Conservation (phyloP, 2,888 invertebrate species). For the Apamea sordens region DNA sequence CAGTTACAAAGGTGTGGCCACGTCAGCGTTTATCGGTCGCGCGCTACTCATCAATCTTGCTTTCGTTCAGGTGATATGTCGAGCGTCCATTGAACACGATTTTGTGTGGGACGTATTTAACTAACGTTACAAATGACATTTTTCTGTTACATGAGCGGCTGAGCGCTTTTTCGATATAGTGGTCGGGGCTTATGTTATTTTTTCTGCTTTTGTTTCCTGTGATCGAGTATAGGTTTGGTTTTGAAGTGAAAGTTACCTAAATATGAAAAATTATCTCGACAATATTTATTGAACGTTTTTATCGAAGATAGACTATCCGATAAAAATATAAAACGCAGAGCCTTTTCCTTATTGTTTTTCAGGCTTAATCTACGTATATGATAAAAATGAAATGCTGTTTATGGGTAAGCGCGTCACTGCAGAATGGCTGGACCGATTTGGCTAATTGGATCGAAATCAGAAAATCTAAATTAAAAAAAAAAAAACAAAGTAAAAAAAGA, state of each 20-base stretch:
- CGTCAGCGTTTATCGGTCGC: conserved; percentile 65
- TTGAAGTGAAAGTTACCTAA: conserved; percentile 23
- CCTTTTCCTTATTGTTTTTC: not conserved
- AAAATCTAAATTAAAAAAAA: too few species aligned
- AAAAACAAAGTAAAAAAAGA: too few species aligned
- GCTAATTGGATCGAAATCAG: too few species aligned
- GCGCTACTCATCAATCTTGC: conserved; percentile 67
- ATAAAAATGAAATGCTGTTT: too few species aligned
- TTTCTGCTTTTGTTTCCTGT: conserved; percentile 37
- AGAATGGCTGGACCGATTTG: too few species aligned
- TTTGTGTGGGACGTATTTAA: conserved; percentile 59
- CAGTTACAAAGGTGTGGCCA: conserved; percentile 67
- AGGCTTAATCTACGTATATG: not conserved
- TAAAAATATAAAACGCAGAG: too few species aligned
- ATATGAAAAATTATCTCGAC: conserved; percentile 6
- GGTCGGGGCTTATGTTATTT: conserved; percentile 25
- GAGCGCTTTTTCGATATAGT: conserved; percentile 42
- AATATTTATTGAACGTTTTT: too few species aligned
- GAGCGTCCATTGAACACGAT: conserved; percentile 60
- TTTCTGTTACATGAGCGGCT: conserved; percentile 55
- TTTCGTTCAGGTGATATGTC: conserved; percentile 65
- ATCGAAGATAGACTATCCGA: too few species aligned
- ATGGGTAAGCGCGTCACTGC: too few species aligned
- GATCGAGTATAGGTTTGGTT: conserved; percentile 30
- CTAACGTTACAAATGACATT: conserved; percentile 56